phyloP scores from a whole-genome alignment of 2,797 vertebrate species.

The Pseudochirops cupreus region DNA sequence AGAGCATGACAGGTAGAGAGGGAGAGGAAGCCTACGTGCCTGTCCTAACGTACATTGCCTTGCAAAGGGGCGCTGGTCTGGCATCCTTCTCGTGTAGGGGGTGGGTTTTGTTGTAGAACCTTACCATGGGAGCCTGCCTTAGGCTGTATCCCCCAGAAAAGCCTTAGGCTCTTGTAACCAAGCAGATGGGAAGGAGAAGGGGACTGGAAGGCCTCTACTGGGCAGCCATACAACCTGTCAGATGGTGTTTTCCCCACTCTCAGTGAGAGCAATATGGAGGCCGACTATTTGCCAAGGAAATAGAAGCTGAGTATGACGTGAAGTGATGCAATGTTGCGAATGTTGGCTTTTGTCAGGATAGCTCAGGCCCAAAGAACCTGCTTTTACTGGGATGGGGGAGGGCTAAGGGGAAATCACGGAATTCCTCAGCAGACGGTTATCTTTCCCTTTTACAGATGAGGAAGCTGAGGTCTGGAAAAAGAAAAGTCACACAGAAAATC shows the following conservation, averaged over 20 bases:
- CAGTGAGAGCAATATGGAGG: conserved; percentile 70
- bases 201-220: conserved; percentile 11
- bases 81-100: background rate
- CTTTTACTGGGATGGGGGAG: background rate
- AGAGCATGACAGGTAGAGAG: background rate
- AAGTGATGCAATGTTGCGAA: background rate
- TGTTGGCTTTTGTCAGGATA: background rate
- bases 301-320: background rate
- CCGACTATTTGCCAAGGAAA: conserved; percentile 46
- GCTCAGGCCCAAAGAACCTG: background rate
- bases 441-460: background rate
- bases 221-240: conserved; percentile 71
- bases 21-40: background rate
- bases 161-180: background rate
- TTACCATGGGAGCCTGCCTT: background rate
- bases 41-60: background rate
- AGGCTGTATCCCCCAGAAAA: background rate
- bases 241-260: conserved; percentile 77
- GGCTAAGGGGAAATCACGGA: background rate
- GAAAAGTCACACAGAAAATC: background rate
- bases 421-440: background rate
- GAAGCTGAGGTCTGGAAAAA: conserved; percentile 6
- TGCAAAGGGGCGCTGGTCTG: background rate
- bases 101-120: background rate
- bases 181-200: conserved; percentile 18